Percentiles rank a stretch among this genome's conserved stretches.
These are phyloP conservation scores for Myiozetetes cayanensis DNA, from an alignment of 2,113 vertebrate genomes.

Conservation along the genomic window DNA sequence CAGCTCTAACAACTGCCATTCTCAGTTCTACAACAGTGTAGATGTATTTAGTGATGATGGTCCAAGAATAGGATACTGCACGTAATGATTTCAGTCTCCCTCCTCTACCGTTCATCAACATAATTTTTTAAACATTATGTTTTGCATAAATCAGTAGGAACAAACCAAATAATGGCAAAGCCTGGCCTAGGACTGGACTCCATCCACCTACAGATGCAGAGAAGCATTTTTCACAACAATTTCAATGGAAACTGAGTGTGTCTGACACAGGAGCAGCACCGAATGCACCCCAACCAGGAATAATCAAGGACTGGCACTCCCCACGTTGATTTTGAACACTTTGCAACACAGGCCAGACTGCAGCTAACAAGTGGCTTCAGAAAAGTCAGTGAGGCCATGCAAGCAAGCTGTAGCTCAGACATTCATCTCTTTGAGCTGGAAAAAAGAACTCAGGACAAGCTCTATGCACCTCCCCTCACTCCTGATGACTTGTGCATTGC, in stretches of 20 bases:
- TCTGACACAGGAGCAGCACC: neutral
- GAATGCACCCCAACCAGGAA: neutral
- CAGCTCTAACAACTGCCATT: neutral
- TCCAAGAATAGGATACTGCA: neutral
- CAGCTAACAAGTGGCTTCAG: neutral
- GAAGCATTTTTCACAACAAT: neutral
- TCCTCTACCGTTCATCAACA: neutral
- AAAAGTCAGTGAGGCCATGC: neutral
- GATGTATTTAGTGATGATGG: neutral
- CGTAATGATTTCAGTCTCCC: neutral
- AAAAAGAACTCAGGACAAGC: neutral
- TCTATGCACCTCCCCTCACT: neutral
- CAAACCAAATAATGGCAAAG: neutral
- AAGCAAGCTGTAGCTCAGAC: neutral
- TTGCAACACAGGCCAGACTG: neutral
- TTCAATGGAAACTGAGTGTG: neutral
- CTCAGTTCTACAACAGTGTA: neutral
- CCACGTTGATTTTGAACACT: neutral
- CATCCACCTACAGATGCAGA: neutral
- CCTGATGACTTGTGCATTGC: neutral
- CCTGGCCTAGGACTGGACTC: neutral
- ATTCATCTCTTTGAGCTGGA: neutral
- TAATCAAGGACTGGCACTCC: neutral
- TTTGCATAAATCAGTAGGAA: neutral
- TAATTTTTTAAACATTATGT: neutral